These are phyloP conservation scores for Alcis repandata DNA, from an alignment of 2,888 invertebrate genomes.

Conservation along the genomic window DNA sequence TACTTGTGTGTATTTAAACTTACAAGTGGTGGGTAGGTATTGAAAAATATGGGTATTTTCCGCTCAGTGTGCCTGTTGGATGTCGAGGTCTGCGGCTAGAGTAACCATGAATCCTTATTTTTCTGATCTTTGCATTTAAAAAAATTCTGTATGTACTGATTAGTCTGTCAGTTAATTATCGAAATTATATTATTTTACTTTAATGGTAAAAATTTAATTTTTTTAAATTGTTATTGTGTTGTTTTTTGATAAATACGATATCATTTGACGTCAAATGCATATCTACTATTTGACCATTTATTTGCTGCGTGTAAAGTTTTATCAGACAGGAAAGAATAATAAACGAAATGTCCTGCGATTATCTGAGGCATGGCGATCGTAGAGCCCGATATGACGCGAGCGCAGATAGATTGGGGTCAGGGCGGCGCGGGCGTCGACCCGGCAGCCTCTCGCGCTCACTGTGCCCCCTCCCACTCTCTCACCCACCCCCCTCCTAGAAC, in stretches of 20 bases:
- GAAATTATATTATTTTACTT: background rate
- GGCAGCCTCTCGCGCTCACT: constrained; percentile 68
- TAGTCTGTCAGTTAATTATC: background rate
- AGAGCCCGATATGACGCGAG: constrained; percentile 84
- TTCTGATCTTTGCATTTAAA: background rate
- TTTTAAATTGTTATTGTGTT: background rate
- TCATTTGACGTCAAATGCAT: background rate
- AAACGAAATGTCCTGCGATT: constrained; percentile 22
- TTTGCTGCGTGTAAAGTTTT: background rate
- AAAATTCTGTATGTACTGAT: background rate
- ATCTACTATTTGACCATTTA: too few species aligned
- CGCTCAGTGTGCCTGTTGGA: constrained; percentile 76
- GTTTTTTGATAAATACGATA: background rate
- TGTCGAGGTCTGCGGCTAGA: constrained; percentile 65
- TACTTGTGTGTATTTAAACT: constrained; percentile 31
- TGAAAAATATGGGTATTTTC: constrained; percentile 80
- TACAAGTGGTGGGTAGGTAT: constrained; percentile 49
- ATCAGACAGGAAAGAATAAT: background rate
- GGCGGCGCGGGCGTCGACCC: constrained; percentile 85
- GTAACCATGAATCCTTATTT: constrained; percentile 14
- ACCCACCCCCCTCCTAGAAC: constrained; percentile 42
- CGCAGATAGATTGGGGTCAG: constrained; percentile 83
- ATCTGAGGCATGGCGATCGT: constrained; percentile 26
- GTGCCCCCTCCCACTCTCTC: constrained; percentile 50
- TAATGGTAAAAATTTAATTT: background rate